These are phyloP conservation scores for Pleuronectes platessa DNA, from an alignment of 2,113 vertebrate species.

Conservation along the genomic window DNA sequence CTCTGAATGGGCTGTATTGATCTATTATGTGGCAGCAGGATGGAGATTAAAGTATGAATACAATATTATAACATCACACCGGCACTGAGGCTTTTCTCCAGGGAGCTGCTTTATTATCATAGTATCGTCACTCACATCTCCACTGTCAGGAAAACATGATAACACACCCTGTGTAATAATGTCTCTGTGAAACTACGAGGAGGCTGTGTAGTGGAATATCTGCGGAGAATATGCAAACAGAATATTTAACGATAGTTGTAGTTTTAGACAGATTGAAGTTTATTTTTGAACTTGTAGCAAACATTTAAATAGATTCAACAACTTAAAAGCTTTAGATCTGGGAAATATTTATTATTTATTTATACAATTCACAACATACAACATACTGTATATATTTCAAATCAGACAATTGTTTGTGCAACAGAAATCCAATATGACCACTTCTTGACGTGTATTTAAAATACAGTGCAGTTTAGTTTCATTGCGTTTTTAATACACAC, in stretches of 20 bases:
- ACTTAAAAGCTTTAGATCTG: not conserved
- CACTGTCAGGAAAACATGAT: constrained; percentile 47
- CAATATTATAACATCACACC: constrained; percentile 59
- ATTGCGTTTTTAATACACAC: too few species aligned
- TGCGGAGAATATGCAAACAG: not conserved
- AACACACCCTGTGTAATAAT: constrained; percentile 19
- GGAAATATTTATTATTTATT: not conserved
- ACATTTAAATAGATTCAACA: not conserved
- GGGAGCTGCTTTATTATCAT: constrained; percentile 48
- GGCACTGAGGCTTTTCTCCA: constrained; percentile 43
- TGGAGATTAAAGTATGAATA: constrained; percentile 67
- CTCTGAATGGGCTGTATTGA: constrained; percentile 64
- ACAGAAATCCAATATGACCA: too few species aligned
- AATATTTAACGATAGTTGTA: too few species aligned
- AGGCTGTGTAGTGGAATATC: not conserved
- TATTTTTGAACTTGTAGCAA: too few species aligned
- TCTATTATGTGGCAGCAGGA: constrained; percentile 60
- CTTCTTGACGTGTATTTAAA: too few species aligned
- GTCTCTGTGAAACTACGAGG: constrained; percentile 30
- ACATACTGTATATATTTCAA: too few species aligned
- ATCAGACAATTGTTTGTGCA: too few species aligned
- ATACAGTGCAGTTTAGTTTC: too few species aligned
- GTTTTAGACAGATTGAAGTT: too few species aligned
- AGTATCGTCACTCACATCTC: constrained; percentile 45
- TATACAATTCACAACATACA: too few species aligned